These are phyloP conservation scores for Cephalopholis sonnerati DNA, from an alignment of 2,113 vertebrate genomes.

Conservation along the genomic window DNA sequence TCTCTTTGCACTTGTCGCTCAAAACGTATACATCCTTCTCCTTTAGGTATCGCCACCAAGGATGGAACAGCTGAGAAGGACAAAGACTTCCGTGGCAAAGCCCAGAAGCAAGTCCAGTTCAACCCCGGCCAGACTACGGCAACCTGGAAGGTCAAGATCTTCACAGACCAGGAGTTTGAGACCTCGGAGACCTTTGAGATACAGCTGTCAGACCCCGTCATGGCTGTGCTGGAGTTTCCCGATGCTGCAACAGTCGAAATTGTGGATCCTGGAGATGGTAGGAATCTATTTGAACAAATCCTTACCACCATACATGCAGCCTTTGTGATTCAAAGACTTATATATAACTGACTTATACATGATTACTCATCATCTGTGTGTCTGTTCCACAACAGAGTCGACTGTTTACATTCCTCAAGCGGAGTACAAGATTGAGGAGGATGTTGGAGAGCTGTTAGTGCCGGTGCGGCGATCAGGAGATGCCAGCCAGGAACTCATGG, in stretches of 20 bases:
- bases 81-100: slow-evolving; percentile 89
- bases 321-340: background rate
- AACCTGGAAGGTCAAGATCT: slow-evolving; percentile 89
- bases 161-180: slow-evolving; percentile 89
- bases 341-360: background rate
- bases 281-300: slow-evolving; percentile 8
- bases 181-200: slow-evolving; percentile 91
- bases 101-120: slow-evolving; percentile 90
- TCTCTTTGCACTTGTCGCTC: no score
- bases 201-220: slow-evolving; percentile 87
- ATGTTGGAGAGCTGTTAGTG: slow-evolving; percentile 87
- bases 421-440: slow-evolving; percentile 88
- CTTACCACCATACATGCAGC: no score
- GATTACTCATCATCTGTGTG: background rate
- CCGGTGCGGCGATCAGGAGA: slow-evolving; percentile 88
- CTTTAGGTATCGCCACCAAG: slow-evolving; percentile 86
- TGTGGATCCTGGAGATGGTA: slow-evolving; percentile 91
- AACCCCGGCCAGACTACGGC: slow-evolving; percentile 89
- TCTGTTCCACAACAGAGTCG: slow-evolving; percentile 83
- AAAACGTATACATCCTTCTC: background rate
- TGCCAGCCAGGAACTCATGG: slow-evolving; percentile 87
- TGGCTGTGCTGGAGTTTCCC: slow-evolving; percentile 89
- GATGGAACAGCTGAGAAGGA: slow-evolving; percentile 88
- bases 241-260: slow-evolving; percentile 86
- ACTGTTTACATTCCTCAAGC: slow-evolving; percentile 89